Evolutionary conservation across 2,888 invertebrate species (phyloP), one percentile per base, ranked within the genome.

Genomic region (Epinotia nisella): DNA sequence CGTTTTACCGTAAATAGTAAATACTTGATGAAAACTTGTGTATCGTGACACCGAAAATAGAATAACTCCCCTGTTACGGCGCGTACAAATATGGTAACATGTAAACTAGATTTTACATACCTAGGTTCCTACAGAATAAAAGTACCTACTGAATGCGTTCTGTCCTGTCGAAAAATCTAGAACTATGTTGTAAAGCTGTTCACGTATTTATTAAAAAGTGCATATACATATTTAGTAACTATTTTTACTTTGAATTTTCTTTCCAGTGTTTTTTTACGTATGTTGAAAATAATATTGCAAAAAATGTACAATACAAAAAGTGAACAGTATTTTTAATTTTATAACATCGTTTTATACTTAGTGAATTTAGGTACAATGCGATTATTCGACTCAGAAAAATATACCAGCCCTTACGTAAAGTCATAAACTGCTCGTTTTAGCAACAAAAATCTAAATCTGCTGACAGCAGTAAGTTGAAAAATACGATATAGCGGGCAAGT

Each of bases 21-120:
- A 75, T 77, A 79, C 82, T 83, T 83, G 79, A 80, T 83, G 71
- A 81, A 81, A 86, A 82, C 80, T 81, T 78, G 77, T 76, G 79
- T 70, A 80, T 79, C 78, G 78, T 79, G 81, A 82, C 82, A 86
- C 83, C 82, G 80, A 87, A 87, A 87, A 76, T 76, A 76, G 75
- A 75, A 64, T 59, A 45, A 65, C 75, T 69, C 72, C 70, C 61
- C 61, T 55, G 65, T 53, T 69, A 60, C 71, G 21, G 61, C 53
- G 19, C 51, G 53, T 70, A 74, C 61, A 74, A 51, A 69, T 68
- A 71, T 58, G 65, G 64, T 60, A 64, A 56, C 70, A 15, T 60
- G n/a, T 9, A 7, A 10, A 39, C 53, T 29, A 17, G 29, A 29
- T n/a, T n/a, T n/a, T n/a, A 3, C 53, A 10, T 19, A 55, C 29